Conservation (phyloP, 2,113 vertebrate species). For the Erythrocercus mccallii region DNA sequence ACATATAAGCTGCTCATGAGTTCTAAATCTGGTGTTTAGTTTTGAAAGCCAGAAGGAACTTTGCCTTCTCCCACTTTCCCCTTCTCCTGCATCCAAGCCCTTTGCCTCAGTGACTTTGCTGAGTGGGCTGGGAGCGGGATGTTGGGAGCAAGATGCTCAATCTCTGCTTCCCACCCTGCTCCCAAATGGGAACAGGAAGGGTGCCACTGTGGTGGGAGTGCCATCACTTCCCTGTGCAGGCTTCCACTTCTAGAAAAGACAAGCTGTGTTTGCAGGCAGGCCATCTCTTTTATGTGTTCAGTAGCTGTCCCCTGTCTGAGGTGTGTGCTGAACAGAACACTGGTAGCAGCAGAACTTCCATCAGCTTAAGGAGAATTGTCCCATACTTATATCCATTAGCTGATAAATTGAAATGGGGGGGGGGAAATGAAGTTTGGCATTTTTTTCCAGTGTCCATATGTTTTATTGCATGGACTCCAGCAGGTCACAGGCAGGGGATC, state of each 20-base stretch:
- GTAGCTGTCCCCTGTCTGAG: background rate
- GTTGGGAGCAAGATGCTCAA: background rate
- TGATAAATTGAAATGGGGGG: background rate
- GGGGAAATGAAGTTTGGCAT: background rate
- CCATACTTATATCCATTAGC: background rate
- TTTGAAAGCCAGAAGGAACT: background rate
- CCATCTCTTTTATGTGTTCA: background rate
- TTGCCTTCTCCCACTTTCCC: background rate
- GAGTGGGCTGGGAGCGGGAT: background rate
- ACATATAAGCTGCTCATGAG: background rate
- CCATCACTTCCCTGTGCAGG: rapidly evolving
- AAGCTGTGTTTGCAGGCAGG: background rate
- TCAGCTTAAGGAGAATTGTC: background rate
- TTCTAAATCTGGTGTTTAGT: background rate
- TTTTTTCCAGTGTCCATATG: background rate
- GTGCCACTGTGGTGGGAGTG: background rate
- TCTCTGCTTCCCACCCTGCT: background rate
- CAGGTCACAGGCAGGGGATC: background rate
- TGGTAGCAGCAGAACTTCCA: background rate
- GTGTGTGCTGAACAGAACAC: background rate
- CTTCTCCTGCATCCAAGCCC: background rate
- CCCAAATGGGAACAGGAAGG: background rate
- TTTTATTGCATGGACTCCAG: background rate
- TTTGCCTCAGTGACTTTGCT: background rate
- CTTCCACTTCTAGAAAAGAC: background rate